Conservation (phyloP, 2,888 invertebrate species). For the Drosophila putrida region DNA sequence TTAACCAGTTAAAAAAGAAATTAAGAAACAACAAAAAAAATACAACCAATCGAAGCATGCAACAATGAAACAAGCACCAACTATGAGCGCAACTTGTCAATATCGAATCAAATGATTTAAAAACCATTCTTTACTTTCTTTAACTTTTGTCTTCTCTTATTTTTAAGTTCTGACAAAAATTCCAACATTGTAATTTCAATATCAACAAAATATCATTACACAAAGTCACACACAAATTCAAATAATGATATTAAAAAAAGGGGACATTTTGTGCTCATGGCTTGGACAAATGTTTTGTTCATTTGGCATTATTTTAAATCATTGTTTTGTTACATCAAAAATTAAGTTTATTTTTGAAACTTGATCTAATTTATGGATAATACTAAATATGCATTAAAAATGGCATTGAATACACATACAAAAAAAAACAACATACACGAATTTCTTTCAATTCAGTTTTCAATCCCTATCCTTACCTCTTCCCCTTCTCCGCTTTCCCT, state of each 20-base stretch:
- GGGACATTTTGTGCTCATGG: constrained; percentile 36
- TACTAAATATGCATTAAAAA: constrained; percentile 40
- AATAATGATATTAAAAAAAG: constrained; percentile 34
- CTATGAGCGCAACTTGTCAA: constrained; percentile 40
- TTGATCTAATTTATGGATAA: constrained; percentile 48
- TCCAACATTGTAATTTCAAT: constrained; percentile 61
- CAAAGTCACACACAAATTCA: constrained; percentile 6
- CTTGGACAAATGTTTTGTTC: constrained; percentile 24
- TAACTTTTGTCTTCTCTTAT: constrained; percentile 14
- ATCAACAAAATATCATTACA: constrained; percentile 7
- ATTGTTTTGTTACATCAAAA: constrained; percentile 34
- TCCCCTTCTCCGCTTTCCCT: not conserved
- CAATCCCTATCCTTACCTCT: not conserved
- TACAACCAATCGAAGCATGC: constrained; percentile 29
- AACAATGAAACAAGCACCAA: constrained; percentile 37
- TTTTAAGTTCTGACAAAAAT: constrained; percentile 38
- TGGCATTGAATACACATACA: constrained; percentile 54
- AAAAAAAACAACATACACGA: constrained; percentile 38
- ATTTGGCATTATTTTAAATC: constrained; percentile 44
- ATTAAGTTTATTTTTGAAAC: constrained; percentile 43
- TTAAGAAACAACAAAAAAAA: not conserved
- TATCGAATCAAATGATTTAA: constrained; percentile 13
- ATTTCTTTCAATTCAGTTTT: constrained; percentile 47
- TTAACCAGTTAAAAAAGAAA: constrained; percentile 16
- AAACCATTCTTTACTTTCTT: constrained; percentile 9